These are phyloP conservation scores for Agrypnia vestita DNA, from an alignment of 1,140 invertebrate genomes.

Conservation along the genomic window DNA sequence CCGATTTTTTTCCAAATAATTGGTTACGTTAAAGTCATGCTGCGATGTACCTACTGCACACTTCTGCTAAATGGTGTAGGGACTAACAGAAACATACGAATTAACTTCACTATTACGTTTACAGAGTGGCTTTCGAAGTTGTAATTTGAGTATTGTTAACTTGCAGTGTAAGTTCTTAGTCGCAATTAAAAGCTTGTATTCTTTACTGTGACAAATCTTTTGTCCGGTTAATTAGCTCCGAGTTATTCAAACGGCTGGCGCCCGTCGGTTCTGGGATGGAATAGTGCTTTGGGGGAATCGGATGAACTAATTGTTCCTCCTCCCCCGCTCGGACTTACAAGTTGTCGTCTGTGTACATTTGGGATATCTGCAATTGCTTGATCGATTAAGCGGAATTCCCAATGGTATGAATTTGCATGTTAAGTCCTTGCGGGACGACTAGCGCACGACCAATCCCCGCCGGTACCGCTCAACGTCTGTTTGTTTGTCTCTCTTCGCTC, in stretches of 20 bases:
- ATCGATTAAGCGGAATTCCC: slow-evolving; percentile 27
- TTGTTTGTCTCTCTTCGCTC: slow-evolving; percentile 11
- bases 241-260: slow-evolving; percentile 28
- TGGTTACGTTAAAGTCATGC: no score
- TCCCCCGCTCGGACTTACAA: slow-evolving; percentile 13
- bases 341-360: slow-evolving; percentile 18
- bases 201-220: neutral
- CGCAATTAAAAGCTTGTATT: neutral
- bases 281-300: slow-evolving; percentile 2
- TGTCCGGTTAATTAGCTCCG: neutral
- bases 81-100: no score
- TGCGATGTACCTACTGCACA: no score
- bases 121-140: no score
- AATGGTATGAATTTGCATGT: slow-evolving; percentile 30
- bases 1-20: no score
- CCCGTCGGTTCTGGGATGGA: slow-evolving; percentile 5
- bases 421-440: neutral
- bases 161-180: no score
- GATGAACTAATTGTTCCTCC: slow-evolving; percentile 24
- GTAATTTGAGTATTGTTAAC: no score
- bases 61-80: no score
- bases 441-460: neutral
- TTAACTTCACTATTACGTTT: no score
- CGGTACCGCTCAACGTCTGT: neutral
- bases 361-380: slow-evolving; percentile 28